Conservation (phyloP, 2,797 vertebrate genomes). For the Acanthurus leucopareius region DNA sequence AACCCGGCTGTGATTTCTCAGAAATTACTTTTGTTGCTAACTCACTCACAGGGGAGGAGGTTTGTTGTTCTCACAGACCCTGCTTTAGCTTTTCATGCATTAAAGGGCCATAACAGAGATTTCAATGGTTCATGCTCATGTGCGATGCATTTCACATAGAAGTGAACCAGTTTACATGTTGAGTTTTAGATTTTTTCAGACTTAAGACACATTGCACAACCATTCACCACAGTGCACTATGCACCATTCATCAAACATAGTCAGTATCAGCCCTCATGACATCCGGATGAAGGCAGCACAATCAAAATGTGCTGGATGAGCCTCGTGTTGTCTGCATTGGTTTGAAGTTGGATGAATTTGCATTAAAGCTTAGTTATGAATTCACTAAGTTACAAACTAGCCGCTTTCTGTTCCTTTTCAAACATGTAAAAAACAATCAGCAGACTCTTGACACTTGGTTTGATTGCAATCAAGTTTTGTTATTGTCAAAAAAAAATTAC, state of each 20-base stretch:
- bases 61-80: neutral
- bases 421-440: neutral
- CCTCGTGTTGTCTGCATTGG: too few relatives aligned
- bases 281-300: neutral
- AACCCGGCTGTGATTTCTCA: slow-evolving; percentile 18
- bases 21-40: slow-evolving; percentile 19
- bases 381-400: neutral
- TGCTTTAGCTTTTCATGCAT: neutral
- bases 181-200: neutral
- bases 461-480: too few relatives aligned
- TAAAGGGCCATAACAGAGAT: neutral
- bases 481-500: too few relatives aligned
- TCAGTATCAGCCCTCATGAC: neutral
- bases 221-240: too few relatives aligned
- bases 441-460: neutral
- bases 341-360: neutral
- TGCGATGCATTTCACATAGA: neutral
- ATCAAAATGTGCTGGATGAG: neutral
- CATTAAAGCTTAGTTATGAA: neutral
- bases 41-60: neutral
- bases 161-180: neutral
- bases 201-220: too few relatives aligned
- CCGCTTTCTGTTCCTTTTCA: neutral
- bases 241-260: neutral
- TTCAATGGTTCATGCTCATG: neutral